Percentiles rank a stretch among this genome's conserved stretches.
phyloP scores from a whole-genome alignment of 2,113 vertebrate genomes.

The Dicaeum eximium region DNA sequence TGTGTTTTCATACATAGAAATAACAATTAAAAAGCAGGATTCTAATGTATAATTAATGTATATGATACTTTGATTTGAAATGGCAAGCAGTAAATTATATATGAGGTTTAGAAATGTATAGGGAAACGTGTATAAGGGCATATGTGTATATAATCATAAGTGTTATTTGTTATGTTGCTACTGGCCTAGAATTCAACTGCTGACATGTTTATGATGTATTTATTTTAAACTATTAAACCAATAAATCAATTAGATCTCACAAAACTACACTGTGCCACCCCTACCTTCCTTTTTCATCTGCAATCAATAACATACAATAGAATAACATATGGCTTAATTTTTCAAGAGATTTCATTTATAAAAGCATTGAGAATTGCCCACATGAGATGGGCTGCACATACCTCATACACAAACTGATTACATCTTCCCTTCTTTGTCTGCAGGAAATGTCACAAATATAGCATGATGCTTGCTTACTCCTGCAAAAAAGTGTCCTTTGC shows the following conservation, averaged over 20 bases:
- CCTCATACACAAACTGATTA: background rate
- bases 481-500: constrained; percentile 65
- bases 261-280: background rate
- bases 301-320: background rate
- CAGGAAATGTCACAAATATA: constrained; percentile 19
- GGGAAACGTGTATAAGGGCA: background rate
- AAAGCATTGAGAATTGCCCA: background rate
- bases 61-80: background rate
- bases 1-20: background rate
- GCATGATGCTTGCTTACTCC: constrained; percentile 44
- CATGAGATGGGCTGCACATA: background rate
- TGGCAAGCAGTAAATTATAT: background rate
- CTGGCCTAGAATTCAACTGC: background rate
- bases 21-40: background rate
- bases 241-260: background rate
- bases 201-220: background rate
- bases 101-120: background rate
- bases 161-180: background rate
- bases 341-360: background rate
- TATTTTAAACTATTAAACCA: background rate
- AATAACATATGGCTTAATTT: background rate
- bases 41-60: background rate
- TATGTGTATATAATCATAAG: background rate
- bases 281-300: background rate
- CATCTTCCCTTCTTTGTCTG: constrained; percentile 4